A percentile compares a stretch with the other conserved stretches of the same genome.
Conservation (phyloP, 2,113 vertebrate genomes). For the Odocoileus hemionus region DNA sequence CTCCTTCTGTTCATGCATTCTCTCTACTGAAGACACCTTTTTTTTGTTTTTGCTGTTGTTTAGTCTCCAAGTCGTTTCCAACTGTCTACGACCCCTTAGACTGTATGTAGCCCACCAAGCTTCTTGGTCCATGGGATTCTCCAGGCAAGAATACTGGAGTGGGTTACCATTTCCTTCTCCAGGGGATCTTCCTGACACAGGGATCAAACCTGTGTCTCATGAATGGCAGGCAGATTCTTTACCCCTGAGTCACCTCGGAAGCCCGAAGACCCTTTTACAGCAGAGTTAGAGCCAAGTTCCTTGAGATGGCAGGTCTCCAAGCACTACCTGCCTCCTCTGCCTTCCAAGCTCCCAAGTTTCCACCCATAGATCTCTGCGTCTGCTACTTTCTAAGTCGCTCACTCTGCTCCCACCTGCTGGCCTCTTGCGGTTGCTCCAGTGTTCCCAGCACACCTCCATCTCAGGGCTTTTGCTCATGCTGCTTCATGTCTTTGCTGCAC, state of each 20-base stretch:
- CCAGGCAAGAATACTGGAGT: neutral
- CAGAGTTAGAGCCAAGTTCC: neutral
- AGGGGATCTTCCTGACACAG: neutral
- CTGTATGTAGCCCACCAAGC: neutral
- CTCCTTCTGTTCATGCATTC: neutral
- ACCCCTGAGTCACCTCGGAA: neutral
- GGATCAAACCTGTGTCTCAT: neutral
- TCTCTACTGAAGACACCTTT: neutral
- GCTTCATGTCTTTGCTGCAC: neutral
- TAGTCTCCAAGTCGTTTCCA: neutral
- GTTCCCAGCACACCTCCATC: neutral
- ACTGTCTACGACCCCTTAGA: neutral
- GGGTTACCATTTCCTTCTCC: neutral
- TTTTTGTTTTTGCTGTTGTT: neutral
- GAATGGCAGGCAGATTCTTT: neutral
- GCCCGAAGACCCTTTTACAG: neutral
- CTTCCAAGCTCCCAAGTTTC: neutral
- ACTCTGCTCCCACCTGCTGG: too few relatives aligned
- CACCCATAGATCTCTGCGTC: accelerated
- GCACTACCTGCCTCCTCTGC: neutral
- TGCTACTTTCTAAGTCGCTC: neutral
- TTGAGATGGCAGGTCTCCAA: neutral
- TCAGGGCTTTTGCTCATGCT: neutral
- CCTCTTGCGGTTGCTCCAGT: too few relatives aligned
- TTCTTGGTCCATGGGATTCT: neutral